These are phyloP conservation scores for Metopolophium dirhodum DNA, from an alignment of 1,140 invertebrate genomes.

Conservation along the genomic window DNA sequence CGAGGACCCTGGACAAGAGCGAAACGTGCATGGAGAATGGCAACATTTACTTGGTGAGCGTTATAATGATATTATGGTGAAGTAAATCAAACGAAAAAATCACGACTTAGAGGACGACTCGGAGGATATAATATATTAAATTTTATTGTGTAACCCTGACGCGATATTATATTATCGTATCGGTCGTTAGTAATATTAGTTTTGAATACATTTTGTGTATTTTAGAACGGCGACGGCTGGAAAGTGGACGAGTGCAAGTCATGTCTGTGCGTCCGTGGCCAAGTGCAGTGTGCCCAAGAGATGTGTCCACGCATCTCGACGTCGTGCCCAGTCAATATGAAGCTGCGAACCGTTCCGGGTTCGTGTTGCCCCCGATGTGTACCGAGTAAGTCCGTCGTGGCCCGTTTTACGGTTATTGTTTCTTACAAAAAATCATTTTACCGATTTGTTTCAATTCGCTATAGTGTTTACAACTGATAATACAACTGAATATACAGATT, in stretches of 20 bases:
- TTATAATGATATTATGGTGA: neutral
- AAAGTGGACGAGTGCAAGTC: constrained; percentile 84
- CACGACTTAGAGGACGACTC: neutral
- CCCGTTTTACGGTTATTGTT: no score
- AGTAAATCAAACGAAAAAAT: neutral
- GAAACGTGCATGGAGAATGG: constrained; percentile 72
- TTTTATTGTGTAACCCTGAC: no score
- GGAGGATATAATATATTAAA: no score
- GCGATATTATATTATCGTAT: no score
- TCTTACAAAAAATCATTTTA: no score
- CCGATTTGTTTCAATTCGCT: neutral
- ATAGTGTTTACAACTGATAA: neutral
- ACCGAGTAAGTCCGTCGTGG: constrained; percentile 68
- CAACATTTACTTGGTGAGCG: constrained; percentile 70
- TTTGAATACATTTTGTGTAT: constrained; percentile 10
- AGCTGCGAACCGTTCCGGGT: constrained; percentile 72
- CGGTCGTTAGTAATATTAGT: neutral
- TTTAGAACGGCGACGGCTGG: constrained; percentile 86
- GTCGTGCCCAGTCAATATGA: constrained; percentile 77
- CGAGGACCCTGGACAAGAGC: constrained; percentile 67
- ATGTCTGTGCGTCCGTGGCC: constrained; percentile 80
- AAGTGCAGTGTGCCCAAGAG: constrained; percentile 79
- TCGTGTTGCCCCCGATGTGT: constrained; percentile 88
- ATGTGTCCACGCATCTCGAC: constrained; percentile 70
- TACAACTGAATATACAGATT: neutral